Evolutionary conservation across 2,888 invertebrate genomes (phyloP).

Genomic region (Cerastis leucographa): DNA sequence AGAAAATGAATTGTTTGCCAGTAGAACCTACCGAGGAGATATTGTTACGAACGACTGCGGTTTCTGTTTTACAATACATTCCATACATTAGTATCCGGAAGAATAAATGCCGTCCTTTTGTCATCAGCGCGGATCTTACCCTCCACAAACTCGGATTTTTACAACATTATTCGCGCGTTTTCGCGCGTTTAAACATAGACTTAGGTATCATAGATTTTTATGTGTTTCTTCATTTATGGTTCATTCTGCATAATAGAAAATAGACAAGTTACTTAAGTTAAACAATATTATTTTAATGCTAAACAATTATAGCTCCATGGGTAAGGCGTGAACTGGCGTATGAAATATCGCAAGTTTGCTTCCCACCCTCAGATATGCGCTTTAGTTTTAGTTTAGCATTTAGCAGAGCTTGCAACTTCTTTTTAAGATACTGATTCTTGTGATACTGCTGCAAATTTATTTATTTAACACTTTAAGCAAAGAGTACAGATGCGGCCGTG

Average conservation of each 20-base stretch:
- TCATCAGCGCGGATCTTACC: constrained; percentile 58
- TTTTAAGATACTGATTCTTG: background rate
- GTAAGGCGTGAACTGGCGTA: background rate
- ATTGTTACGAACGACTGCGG: constrained; percentile 11
- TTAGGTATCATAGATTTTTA: constrained; percentile 18
- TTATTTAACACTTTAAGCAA: background rate
- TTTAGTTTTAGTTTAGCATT: background rate
- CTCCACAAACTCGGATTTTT: constrained; percentile 58
- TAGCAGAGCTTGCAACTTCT: background rate
- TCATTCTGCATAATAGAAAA: background rate
- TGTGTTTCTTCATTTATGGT: background rate
- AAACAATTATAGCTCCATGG: background rate
- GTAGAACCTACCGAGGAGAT: constrained; percentile 1
- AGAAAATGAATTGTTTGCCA: constrained; percentile 32
- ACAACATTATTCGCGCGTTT: constrained; percentile 10
- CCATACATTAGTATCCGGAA: constrained; percentile 69
- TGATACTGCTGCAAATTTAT: background rate
- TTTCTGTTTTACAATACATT: constrained; percentile 33
- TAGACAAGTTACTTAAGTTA: background rate
- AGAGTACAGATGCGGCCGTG: background rate
- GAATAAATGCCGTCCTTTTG: constrained; percentile 70
- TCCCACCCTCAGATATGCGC: background rate
- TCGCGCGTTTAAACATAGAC: background rate
- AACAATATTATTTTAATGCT: background rate
- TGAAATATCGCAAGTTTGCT: background rate